Conservation (phyloP, 2,113 vertebrate genomes). For the Dipodomys merriami region DNA sequence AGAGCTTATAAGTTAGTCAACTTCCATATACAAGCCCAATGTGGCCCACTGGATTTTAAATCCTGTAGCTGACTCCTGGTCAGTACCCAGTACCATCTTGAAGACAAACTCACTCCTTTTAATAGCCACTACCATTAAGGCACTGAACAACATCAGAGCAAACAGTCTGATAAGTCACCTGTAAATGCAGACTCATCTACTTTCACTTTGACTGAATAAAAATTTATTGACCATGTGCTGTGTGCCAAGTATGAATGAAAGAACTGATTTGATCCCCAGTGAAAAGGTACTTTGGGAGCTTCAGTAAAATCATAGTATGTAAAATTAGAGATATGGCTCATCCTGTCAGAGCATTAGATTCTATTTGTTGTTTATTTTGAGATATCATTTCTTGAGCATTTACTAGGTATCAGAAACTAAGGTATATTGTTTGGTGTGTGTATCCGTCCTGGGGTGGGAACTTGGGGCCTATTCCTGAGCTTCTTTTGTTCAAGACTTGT, state of each 20-base stretch:
- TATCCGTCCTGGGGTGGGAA: too few relatives aligned
- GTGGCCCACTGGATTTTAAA: neutral
- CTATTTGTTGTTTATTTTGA: neutral
- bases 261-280: neutral
- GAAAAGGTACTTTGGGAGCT: neutral
- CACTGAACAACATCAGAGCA: neutral
- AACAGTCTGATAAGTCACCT: neutral
- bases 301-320: neutral
- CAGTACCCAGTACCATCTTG: neutral
- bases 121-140: neutral
- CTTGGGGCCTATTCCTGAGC: too few relatives aligned
- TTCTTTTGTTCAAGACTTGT: too few relatives aligned
- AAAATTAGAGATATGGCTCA: neutral
- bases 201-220: constrained; percentile 46
- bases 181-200: neutral
- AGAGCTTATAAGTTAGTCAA: neutral
- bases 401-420: neutral
- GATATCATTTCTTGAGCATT: neutral
- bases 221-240: neutral
- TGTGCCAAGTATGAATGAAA: neutral
- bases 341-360: neutral
- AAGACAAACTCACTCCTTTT: neutral
- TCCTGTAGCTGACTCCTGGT: neutral
- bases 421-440: too few relatives aligned
- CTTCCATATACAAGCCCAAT: neutral